Base-by-base conservation (phyloP, 2,888 invertebrate species). In the Lycaena phlaeas region DNA sequence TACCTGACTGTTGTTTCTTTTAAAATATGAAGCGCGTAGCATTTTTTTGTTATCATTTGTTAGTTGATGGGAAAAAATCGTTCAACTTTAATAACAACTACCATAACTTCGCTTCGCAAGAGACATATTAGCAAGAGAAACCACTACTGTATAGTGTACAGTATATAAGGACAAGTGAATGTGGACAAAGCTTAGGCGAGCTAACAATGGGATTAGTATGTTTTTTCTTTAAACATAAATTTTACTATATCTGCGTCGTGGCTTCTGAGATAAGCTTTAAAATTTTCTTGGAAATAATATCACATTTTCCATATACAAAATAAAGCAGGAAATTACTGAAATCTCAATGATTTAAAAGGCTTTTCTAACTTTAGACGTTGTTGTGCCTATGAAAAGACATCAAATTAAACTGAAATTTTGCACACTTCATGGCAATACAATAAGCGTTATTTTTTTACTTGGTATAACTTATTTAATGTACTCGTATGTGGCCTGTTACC, bases 1-100 rank as follows among this genome's bases (percentile, higher is more conserved):
- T 48, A 59, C 79, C 76, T 76, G 78, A 42, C 73, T 66, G 55
- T 74, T 66, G 55, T 64, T 67, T 63, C 76, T 68, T 57, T 79
- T 68, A 54, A 81, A 78, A 44, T 82, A 79, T 43, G 82, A 71
- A 26, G 76, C 81, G 42, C 82, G 81, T 52, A 78, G 63, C 82
- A 84, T 84, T 54, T 61, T 52, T 51, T 36, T 43, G 48, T 51
- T 46, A 49, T 49, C 30, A 34, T 34, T 12, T 22, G 18, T 6
- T 2, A 30, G 18, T 17, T 10, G 18, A 17, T 11, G 31, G 18
- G 17, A 18, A 1, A 31, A 31, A 18, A n/a, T 7, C 9, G 22
- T 18, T 34, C 22, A 7, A 12, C 4, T 22, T 18, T 22, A 15
- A 9, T 14, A 2, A 2, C 10, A 14, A 29, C 14, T 14, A 14